Base-by-base conservation (phyloP, 1,140 invertebrate genomes). In the Halesus radiatus region DNA sequence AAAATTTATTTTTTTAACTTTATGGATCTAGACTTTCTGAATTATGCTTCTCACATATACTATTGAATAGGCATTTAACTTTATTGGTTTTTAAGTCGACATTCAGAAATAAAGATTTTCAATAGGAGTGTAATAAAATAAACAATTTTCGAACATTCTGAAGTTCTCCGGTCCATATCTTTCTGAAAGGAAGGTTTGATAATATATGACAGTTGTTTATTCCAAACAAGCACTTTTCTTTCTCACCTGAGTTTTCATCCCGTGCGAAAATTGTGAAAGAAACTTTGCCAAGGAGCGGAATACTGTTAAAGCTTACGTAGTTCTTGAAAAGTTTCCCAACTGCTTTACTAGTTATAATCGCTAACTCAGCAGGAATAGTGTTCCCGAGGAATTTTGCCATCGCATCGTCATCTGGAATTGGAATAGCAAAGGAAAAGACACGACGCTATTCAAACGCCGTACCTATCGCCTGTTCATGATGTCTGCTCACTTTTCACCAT, bases 241-340 rank as follows among this genome's bases (percentile, higher is more conserved):
- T 56, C 66, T 64, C 66, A 77, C 80, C 76, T 78, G 53, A 80
- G 73, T 68, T 80, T 80, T 81, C 73, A 53, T 75, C 58, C 52
- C 64, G 22, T 72, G 79, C 54, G 58, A 66, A 79, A 81, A 81
- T 76, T 81, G 80, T 77, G 60, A 81, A 78, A 73, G 75, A 81
- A 82, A 79, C 77, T 79, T 82, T 66, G 8, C 54, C 10, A 56
- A 22, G 80, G 53, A 75, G 76, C 77, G 53, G 77, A 79, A 76
- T 82, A 79, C 73, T 79, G 79, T 82, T 82, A 79, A 68, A 76
- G 80, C 80, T 82, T 82, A 82, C 80, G 80, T 76, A 82, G 77
- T 76, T 82, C 80, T 79, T 82, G 26, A 54, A 78, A 82, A 82
- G 64, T 82, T 82, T 79, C 64, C 72, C 32, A 79, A 82, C 72